Evolutionary conservation across 2,113 vertebrate genomes (phyloP), one percentile per base, ranked within the genome.

Genomic region (Dicentrarchus labrax): DNA sequence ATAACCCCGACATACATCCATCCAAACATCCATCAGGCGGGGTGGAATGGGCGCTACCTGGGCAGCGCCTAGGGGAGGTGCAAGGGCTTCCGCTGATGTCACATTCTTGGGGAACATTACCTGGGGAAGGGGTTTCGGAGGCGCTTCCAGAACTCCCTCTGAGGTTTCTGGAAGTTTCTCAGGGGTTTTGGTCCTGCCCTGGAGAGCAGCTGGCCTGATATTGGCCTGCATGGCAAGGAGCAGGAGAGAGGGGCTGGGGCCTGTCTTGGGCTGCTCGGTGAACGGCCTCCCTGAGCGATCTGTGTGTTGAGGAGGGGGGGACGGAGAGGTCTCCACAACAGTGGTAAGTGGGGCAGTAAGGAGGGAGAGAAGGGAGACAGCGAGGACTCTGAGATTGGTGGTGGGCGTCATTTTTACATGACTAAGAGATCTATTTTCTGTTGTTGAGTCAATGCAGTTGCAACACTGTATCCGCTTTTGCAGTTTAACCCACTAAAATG

Each of bases 1-100:
- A 86, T 98, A 98, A 48, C 97, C 97, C 36, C 95, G 94, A 85
- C 97, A 98, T 36, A 95, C 95, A 39, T 98, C 97, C 16, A 87
- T 86, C 92, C 92, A 94, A 22, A 95, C 90, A 8, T 96, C 94
- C 19, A 96, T 94, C 22, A 95, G 86, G 5, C 94, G 93, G 21
- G 93, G 94, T 41, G 87, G 92, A 16, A 94, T 89, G 19, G 95
- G 93, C 12, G 86, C 92, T 8, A 95, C 90, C 89, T 95, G 87
- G 17, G 95, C 95, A 0, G 94, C 90, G 8, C 94, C 94, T 41
- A 95, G 70, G 5, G 95, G 95, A n/a, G 94, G 91, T 19, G 93
- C 94, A 1, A 95, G 88, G 22, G 94, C 94, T 10, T 94, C 92
- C 0, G 92, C 80, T 5, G 93, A 94, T 0, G 94, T 93, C n/a